Evolutionary conservation across 2,797 vertebrate species (phyloP).

Genomic region (Malacoraja senta): DNA sequence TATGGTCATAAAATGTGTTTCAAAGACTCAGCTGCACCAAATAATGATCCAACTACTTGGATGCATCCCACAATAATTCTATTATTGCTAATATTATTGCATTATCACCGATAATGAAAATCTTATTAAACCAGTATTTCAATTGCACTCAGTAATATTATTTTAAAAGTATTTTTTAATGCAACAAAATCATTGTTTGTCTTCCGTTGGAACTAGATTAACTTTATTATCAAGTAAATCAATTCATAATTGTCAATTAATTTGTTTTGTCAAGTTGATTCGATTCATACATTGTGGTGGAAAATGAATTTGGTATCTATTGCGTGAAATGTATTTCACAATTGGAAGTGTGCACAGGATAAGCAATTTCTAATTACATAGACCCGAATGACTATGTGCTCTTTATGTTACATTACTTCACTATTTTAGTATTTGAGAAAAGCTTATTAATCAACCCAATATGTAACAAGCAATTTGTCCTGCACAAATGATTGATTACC

Average conservation of each 20-base stretch:
- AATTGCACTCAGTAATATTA: background rate
- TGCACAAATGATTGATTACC: background rate
- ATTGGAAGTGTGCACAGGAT: background rate
- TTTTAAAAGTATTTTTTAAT: background rate
- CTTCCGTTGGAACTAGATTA: background rate
- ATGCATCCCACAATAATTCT: background rate
- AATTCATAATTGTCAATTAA: slow-evolving; percentile 2
- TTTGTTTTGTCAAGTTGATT: background rate
- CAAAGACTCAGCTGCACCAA: background rate
- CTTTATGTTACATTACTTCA: background rate
- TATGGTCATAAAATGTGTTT: background rate
- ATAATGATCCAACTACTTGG: background rate
- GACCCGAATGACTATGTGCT: no score
- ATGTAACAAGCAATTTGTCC: background rate
- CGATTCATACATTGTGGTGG: background rate
- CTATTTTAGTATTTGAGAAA: background rate
- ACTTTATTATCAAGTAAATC: background rate
- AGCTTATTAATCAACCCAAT: background rate
- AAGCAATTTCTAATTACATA: background rate
- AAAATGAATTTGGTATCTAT: background rate
- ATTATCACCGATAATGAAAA: background rate
- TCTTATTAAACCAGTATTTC: background rate
- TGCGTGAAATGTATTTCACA: background rate
- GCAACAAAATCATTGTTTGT: background rate
- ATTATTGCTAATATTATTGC: background rate